Evolutionary conservation across 1,140 invertebrate species (phyloP).

Genomic region (Neodiprion pinetum): DNA sequence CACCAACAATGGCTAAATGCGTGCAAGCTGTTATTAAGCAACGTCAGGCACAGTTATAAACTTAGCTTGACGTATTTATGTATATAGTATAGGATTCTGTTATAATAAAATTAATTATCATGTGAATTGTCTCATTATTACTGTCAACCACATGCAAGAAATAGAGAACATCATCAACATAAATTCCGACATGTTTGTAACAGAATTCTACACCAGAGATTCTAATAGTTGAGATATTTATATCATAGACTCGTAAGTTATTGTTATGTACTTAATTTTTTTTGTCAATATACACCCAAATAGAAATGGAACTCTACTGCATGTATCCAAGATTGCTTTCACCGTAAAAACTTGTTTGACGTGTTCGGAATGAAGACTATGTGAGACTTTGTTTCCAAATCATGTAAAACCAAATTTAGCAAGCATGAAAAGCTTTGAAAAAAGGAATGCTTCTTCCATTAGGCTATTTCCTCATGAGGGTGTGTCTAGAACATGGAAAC

Average conservation of each 20-base stretch:
- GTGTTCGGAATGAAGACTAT: not conserved
- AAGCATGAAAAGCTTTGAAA: constrained; percentile 3
- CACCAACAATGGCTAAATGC: constrained; percentile 98
- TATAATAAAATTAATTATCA: constrained; percentile 35
- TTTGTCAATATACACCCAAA: not conserved
- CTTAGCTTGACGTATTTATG: constrained; percentile 26
- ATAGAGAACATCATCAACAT: constrained; percentile 17
- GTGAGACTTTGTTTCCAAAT: not conserved
- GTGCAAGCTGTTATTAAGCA: constrained; percentile 88
- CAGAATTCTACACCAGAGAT: constrained; percentile 31
- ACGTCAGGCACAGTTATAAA: constrained; percentile 65
- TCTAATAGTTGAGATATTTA: constrained; percentile 20
- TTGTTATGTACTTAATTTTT: not conserved
- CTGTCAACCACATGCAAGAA: constrained; percentile 17
- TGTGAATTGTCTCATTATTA: constrained; percentile 16
- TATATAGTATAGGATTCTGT: constrained; percentile 42
- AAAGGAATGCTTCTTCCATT: not conserved
- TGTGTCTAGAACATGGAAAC: not conserved
- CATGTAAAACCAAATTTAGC: not conserved
- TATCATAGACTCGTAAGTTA: constrained; percentile 28
- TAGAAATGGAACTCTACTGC: not conserved
- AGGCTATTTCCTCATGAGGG: no score
- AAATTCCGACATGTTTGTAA: constrained; percentile 27
- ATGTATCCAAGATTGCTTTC: not conserved
- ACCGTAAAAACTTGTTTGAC: not conserved